Evolutionary conservation across 2,113 vertebrate genomes (phyloP), one percentile per base, ranked within the genome.

Genomic region (Lasiurus cinereus): DNA sequence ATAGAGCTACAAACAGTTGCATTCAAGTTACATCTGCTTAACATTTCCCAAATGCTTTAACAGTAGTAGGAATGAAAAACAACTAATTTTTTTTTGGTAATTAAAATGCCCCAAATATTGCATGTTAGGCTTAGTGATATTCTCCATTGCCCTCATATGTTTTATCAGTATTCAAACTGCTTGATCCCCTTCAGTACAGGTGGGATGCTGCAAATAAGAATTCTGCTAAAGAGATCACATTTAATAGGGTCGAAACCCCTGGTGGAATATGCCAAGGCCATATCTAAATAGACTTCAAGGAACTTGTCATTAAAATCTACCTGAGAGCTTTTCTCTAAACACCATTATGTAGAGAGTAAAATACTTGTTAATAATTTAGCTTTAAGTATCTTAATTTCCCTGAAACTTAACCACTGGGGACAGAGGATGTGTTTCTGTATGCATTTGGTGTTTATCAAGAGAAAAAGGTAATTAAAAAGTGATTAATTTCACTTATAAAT

Each of bases 21-120:
- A 74, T 88, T 70, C 46, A 83, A 56, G 62, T 86, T 92, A 59
- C 29, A 92, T 88, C 73, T 92, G 33, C 86, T 91, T 74, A 92
- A 70, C 36, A 94, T 89, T 94, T 91, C 69, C 92, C 93, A 95
- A 94, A 22, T 72, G 87, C 89, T 6, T 89, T 95, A 77, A 93
- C 83, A 94, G 64, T 39, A 96, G 52, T 83, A 12, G 54, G 87
- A 36, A 3, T 66, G 27, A 48, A 72, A 93, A 82, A 77, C 27
- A 76, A 91, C 21, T 73, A 48, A 22, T 7, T 43, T 59, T 39
- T 39, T 94, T 78, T 83, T 80, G 16, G 39, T 88, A 79, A 94
- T 82, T 92, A 92, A 95, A 95, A 94, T 97, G 4, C 29, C 64
- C 72, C 62, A 83, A 91, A 83, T 8, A 89, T 36, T 85, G 79